A percentile compares a stretch with the other conserved stretches of the same genome.
Conservation (phyloP, 2,888 invertebrate genomes). For the Disparrhopalites patrizii region DNA sequence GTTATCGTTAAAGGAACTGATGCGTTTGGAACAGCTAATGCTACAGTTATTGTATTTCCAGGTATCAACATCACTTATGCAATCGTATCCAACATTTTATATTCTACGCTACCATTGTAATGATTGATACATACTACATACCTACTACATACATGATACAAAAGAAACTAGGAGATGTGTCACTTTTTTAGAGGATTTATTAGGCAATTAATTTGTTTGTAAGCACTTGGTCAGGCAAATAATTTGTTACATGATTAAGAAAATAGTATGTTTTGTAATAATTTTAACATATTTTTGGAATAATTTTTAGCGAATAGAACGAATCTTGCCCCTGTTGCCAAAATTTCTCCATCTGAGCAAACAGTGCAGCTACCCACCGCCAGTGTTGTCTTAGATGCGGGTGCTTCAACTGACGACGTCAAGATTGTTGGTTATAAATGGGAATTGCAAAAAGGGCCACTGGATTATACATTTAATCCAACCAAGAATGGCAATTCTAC, state of each 20-base stretch:
- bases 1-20: conserved; percentile 71
- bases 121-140: no score
- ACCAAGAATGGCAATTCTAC: conserved; percentile 60
- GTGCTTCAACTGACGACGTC: conserved; percentile 65
- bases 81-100: no score
- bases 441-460: conserved; percentile 84
- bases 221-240: no score
- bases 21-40: conserved; percentile 81
- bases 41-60: conserved; percentile 84
- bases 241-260: no score
- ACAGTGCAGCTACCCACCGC: conserved; percentile 85
- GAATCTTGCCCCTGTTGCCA: conserved; percentile 73
- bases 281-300: neutral
- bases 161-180: no score
- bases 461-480: conserved; percentile 74
- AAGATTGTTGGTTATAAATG: conserved; percentile 84
- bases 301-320: conserved; percentile 62
- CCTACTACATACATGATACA: no score
- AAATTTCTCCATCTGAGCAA: conserved; percentile 80
- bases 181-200: no score
- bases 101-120: no score
- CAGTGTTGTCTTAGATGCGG: conserved; percentile 67
- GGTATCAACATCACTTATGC: no score
- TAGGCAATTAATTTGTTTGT: no score
- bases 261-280: no score